Conservation (phyloP, 2,797 vertebrate genomes). For the Epinephelus coioides region DNA sequence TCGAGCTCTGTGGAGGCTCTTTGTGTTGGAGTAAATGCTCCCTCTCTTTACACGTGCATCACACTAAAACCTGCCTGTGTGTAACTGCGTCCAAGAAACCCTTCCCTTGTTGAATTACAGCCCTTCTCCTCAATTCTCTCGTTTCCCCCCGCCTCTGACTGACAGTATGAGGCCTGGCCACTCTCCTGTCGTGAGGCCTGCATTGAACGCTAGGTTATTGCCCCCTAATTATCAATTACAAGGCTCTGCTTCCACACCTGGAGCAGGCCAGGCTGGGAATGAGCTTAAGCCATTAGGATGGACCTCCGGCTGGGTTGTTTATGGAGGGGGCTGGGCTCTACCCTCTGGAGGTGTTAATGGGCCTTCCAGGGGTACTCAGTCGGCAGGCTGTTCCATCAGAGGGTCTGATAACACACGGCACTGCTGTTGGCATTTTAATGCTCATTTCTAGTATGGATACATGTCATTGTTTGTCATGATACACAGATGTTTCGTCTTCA, state of each 20-base stretch:
- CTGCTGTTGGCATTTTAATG: conserved; percentile 5
- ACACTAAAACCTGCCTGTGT: conserved; percentile 15
- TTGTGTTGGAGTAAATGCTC: conserved; percentile 34
- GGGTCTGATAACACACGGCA: conserved; percentile 54
- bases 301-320: conserved; percentile 83
- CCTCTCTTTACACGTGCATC: conserved; percentile 24
- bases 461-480: neutral
- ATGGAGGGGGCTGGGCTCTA: conserved; percentile 78
- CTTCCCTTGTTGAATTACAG: conserved; percentile 52
- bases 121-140: conserved; percentile 36
- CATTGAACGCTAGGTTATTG: conserved; percentile 79
- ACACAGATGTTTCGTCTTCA: neutral
- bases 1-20: conserved; percentile 28
- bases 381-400: conserved; percentile 59
- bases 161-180: conserved; percentile 71
- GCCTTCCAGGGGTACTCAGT: conserved; percentile 68
- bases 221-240: conserved; percentile 88
- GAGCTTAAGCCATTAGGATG: conserved; percentile 80
- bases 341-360: conserved; percentile 83
- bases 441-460: neutral
- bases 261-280: conserved; percentile 83
- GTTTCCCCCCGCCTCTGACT: conserved; percentile 44
- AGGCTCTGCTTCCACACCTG: conserved; percentile 83
- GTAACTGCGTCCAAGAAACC: conserved; percentile 20
- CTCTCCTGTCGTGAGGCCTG: conserved; percentile 75